Percentiles rank a stretch among this genome's conserved stretches.
Evolutionary conservation across 2,113 vertebrate genomes (phyloP).

Genomic region (Daphoenositta chrysoptera): DNA sequence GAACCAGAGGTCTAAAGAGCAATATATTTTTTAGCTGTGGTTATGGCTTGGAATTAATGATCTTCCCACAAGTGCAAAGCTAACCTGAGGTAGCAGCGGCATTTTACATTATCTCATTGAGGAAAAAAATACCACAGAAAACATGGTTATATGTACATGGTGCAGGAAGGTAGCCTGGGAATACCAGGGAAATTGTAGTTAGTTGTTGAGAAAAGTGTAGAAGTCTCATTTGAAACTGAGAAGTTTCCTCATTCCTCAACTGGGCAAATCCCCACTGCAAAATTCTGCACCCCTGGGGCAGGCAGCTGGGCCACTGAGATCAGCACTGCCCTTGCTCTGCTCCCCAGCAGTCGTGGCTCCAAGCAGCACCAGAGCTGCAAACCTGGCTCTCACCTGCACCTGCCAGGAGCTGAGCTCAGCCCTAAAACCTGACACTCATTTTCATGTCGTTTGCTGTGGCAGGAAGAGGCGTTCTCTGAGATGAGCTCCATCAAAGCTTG

Average conservation of each 20-base stretch:
- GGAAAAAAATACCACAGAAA: background rate
- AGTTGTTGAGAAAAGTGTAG: background rate
- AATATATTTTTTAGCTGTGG: slow-evolving; percentile 8
- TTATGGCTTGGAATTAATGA: slow-evolving; percentile 19
- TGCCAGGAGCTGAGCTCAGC: background rate
- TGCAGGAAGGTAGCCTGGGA: background rate
- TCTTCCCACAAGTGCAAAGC: background rate
- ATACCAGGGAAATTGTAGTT: background rate
- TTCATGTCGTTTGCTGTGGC: background rate
- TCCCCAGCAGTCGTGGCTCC: background rate
- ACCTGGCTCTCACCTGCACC: background rate
- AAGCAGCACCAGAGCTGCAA: background rate
- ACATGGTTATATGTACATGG: background rate
- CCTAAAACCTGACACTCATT: background rate
- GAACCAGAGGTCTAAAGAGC: background rate
- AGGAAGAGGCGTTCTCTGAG: background rate
- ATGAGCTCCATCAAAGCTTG: background rate
- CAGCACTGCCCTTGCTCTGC: background rate
- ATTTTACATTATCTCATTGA: background rate
- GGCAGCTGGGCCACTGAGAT: background rate
- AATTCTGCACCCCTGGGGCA: background rate
- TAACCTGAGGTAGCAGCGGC: background rate
- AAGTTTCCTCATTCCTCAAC: background rate
- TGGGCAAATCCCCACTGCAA: background rate
- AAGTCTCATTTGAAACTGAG: background rate